Evolutionary conservation across 2,797 vertebrate species (phyloP).

Genomic region (Rhabdomys pumilio): DNA sequence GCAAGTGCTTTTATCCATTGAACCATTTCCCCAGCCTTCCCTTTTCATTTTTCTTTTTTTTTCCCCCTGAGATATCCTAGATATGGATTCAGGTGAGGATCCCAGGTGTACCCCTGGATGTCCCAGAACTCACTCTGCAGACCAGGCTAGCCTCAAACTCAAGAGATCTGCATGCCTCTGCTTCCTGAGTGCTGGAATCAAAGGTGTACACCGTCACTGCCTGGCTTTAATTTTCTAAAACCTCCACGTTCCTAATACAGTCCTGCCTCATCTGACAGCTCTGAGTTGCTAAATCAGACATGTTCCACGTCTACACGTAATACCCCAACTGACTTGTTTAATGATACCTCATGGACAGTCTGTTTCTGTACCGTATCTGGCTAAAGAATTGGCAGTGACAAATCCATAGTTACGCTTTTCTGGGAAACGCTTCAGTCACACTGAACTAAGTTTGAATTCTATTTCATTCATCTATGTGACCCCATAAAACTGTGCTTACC

Average conservation of each 20-base stretch:
- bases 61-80: not conserved
- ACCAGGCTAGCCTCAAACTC: not conserved
- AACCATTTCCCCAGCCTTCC: not conserved
- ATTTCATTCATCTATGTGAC: not conserved
- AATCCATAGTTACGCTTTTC: constrained; percentile 4
- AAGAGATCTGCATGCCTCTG: not conserved
- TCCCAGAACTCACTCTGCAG: not conserved
- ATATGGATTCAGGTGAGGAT: too few relatives aligned
- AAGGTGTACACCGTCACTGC: not conserved
- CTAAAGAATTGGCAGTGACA: not conserved
- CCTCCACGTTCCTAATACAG: constrained; percentile 4
- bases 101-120: not conserved
- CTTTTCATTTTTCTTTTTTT: not conserved
- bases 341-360: not conserved
- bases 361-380: not conserved
- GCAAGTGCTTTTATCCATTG: not conserved
- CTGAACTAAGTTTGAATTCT: not conserved
- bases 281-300: constrained; percentile 21
- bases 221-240: constrained; percentile 8
- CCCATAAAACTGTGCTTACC: not conserved
- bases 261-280: not conserved
- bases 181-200: not conserved
- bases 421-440: constrained; percentile 5
- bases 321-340: not conserved
- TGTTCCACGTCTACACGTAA: not conserved